Percentiles rank a stretch among this genome's conserved stretches.
phyloP scores from a whole-genome alignment of 30 jellyfish, hydroid and myxozoan species.

The Pelagia noctiluca region DNA sequence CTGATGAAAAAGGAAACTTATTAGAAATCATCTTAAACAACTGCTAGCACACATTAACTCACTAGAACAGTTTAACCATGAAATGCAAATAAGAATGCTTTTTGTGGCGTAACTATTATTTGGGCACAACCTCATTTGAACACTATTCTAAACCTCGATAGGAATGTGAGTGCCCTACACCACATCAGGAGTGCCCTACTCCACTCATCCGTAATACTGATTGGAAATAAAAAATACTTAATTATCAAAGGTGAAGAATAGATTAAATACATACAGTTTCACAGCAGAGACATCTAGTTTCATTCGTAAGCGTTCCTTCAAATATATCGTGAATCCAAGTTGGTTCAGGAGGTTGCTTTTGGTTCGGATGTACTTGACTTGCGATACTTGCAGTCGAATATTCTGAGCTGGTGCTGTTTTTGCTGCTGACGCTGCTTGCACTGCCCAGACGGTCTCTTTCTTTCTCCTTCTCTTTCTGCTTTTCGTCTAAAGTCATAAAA shows the following conservation, averaged over 20 bases:
- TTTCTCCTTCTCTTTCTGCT: slow-evolving; percentile 84
- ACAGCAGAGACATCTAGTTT: slow-evolving; percentile 97
- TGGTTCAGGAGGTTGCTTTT: slow-evolving; percentile 91
- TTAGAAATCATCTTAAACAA: background rate
- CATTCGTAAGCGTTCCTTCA: slow-evolving; percentile 96
- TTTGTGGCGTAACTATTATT: no score
- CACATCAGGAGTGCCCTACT: no score
- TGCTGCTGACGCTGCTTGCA: slow-evolving; percentile 93
- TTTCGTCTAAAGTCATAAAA: slow-evolving; percentile 57
- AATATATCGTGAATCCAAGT: slow-evolving; percentile 99
- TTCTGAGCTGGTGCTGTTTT: slow-evolving; percentile 86
- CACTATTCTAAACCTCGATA: no score
- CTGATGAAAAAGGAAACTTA: slow-evolving; percentile 17
- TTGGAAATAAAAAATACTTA: no score
- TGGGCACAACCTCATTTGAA: no score
- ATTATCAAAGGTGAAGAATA: no score
- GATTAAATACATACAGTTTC: slow-evolving; percentile 79
- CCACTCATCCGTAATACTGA: no score
- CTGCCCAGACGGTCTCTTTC: slow-evolving; percentile 94
- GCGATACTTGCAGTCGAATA: slow-evolving; percentile 80
- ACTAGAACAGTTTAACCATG: no score
- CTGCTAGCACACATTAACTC: no score
- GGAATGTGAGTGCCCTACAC: no score
- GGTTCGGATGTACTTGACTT: slow-evolving; percentile 28
- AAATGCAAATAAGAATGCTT: no score